Evolutionary conservation across 2,797 vertebrate species (phyloP).

Genomic region (Margarornis squamiger): DNA sequence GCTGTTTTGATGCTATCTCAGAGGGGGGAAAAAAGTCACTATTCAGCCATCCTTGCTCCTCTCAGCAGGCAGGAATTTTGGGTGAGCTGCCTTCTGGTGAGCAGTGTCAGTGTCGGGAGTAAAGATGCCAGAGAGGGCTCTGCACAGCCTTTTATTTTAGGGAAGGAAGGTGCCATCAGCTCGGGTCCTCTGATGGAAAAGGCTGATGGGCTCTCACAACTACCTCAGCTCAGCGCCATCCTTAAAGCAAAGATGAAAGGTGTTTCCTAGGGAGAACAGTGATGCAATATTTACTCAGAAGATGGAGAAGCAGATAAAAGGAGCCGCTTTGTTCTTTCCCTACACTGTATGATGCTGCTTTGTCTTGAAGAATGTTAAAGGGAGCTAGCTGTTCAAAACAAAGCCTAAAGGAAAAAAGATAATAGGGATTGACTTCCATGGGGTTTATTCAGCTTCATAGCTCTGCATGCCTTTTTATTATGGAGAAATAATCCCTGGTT

Average conservation of each 20-base stretch:
- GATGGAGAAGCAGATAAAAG: conserved; percentile 22
- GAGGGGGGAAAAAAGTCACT: background rate
- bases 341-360: background rate
- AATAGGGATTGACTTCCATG: background rate
- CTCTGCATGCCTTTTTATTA: background rate
- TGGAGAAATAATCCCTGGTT: background rate
- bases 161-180: background rate
- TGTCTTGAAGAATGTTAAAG: conserved; percentile 12
- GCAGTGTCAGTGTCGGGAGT: background rate
- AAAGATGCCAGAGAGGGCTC: background rate
- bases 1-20: background rate
- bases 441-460: background rate
- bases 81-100: background rate
- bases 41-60: background rate
- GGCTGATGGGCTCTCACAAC: background rate
- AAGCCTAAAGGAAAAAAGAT: background rate
- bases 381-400: background rate
- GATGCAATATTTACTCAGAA: conserved; percentile 43
- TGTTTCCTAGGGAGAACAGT: background rate
- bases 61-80: background rate
- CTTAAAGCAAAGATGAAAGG: conserved; percentile 34
- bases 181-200: background rate
- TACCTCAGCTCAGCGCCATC: background rate
- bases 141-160: background rate
- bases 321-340: background rate